Evolutionary conservation across 2,113 vertebrate species (phyloP).

Genomic region (Guaruba guarouba): DNA sequence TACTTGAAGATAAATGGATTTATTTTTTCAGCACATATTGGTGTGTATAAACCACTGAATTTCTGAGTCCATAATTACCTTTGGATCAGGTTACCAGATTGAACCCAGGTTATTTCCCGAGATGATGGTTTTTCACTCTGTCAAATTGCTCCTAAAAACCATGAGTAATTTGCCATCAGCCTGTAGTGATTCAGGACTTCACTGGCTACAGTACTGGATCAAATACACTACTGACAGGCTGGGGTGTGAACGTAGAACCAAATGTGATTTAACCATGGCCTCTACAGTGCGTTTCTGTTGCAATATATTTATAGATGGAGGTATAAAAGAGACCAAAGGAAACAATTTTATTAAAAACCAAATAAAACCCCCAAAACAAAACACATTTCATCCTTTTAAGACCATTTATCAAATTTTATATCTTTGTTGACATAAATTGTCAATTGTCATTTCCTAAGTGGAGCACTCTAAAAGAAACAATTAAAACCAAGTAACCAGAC

Average conservation of each 20-base stretch:
- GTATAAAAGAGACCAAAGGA: background rate
- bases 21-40: background rate
- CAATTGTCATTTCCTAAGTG: background rate
- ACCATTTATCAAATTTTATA: background rate
- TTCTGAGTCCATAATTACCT: background rate
- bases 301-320: background rate
- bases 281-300: background rate
- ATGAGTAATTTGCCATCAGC: background rate
- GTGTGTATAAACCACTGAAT: background rate
- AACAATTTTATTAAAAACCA: background rate
- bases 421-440: background rate
- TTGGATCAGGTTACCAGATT: background rate
- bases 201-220: background rate
- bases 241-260: background rate
- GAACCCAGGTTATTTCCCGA: background rate
- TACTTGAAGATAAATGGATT: background rate
- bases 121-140: background rate
- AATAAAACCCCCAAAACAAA: background rate
- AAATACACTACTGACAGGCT: background rate
- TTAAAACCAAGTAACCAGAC: background rate
- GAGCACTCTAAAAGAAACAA: background rate
- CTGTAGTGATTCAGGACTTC: background rate
- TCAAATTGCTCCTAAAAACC: background rate
- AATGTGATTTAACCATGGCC: background rate
- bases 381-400: background rate